A percentile compares a stretch with the other conserved stretches of the same genome.
Conservation (phyloP, 1,140 invertebrate species). For the Ceratoteleas bidentatus region DNA sequence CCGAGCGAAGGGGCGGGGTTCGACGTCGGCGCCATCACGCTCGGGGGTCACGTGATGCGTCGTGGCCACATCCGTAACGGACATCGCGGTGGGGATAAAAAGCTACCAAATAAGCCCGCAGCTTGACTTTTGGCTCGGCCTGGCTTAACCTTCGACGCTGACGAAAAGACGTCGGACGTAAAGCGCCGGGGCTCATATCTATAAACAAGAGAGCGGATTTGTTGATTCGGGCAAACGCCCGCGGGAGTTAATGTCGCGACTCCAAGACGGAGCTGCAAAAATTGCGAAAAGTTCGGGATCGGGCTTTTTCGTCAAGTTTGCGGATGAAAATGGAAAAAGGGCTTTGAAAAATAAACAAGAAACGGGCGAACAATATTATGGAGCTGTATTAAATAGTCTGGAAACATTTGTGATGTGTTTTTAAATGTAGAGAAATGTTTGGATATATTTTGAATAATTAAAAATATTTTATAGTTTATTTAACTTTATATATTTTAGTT, state of each 20-base stretch:
- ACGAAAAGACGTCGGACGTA: slow-evolving; percentile 47
- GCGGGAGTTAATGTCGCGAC: slow-evolving; percentile 25
- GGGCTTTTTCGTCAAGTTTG: too few species aligned
- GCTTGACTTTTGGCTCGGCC: slow-evolving; percentile 54
- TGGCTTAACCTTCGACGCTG: slow-evolving; percentile 55
- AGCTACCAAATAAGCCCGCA: slow-evolving; percentile 48
- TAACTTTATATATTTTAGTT: too few species aligned
- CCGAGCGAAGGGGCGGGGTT: slow-evolving; percentile 43
- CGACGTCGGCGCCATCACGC: slow-evolving; percentile 39
- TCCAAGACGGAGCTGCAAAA: too few species aligned
- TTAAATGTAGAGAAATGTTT: too few species aligned
- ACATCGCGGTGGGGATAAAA: slow-evolving; percentile 40
- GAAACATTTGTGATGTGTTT: too few species aligned
- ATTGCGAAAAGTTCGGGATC: too few species aligned
- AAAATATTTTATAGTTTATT: too few species aligned
- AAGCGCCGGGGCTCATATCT: slow-evolving; percentile 38
- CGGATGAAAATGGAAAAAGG: neutral
- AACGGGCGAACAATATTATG: too few species aligned
- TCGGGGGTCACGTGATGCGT: slow-evolving; percentile 33
- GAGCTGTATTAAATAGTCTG: too few species aligned
- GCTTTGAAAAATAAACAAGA: too few species aligned
- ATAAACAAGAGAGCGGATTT: slow-evolving; percentile 43
- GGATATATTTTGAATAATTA: too few species aligned
- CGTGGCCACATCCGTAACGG: slow-evolving; percentile 35
- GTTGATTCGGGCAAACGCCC: slow-evolving; percentile 42